Base-by-base conservation (phyloP, 2,113 vertebrate species). In the Mesocricetus auratus region DNA sequence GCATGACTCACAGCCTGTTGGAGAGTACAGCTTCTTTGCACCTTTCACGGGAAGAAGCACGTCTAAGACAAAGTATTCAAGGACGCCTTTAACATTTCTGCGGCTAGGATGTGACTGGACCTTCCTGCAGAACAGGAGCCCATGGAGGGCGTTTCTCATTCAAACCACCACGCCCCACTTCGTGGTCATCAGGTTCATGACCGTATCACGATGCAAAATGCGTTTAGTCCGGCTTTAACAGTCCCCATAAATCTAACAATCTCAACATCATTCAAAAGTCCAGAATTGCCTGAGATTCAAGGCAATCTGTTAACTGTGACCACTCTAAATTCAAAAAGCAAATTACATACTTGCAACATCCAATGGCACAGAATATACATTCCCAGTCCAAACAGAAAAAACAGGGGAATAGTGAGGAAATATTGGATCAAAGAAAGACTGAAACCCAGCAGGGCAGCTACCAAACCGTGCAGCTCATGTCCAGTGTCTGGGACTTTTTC, bases 41-140 rank as follows among this genome's bases (percentile, higher is more conserved):
- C 7, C 16, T 68, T 74, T 86, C 42, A 62, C 50, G 45, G 45
- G 87, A 83, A 66, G 33, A 36, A 60, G 56, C 29, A 45, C 58
- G 64, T 93, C 39, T 47, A 45, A 93, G 42, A 77, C 71, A 93
- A 88, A 58, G 31, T 39, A 93, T 16, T 45, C 45, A 90, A 26
- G 58, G 56, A 87, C 56, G n/a, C 26, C 85, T 73, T 87, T 33
- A 81, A 31, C 42, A 75, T 19, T 42, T 50, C 8, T 60, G 45
- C 90, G 33, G 10, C 53, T 79, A 79, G 56, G 36, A 13, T 74
- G 26, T 75, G 33, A 60, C 15, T 45, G 4, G 64, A 21, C 29
- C 16, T 73, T 66, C 6, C 85, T 19, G 16, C 7, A 47, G 47
- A 47, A 53, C 50, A 12, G 50, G 50, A 53, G 50, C 50, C 50